phyloP scores from a whole-genome alignment of 2,113 vertebrate genomes.

The Protomyctophum bolini region DNA sequence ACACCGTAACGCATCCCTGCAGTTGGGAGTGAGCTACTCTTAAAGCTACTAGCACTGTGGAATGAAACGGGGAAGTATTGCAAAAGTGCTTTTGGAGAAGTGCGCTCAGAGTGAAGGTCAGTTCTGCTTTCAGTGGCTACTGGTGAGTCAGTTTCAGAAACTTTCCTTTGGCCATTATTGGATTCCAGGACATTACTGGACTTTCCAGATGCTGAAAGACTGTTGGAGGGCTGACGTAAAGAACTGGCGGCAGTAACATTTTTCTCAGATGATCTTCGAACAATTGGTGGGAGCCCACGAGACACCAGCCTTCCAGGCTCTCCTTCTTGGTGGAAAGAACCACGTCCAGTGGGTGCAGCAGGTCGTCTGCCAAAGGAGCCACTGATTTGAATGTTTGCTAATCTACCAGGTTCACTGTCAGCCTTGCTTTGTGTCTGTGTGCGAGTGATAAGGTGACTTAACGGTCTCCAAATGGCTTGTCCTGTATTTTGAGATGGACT shows the following conservation, averaged over 20 bases:
- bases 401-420: background rate
- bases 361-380: background rate
- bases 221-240: constrained; percentile 1
- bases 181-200: constrained; percentile 3
- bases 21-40: background rate
- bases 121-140: background rate
- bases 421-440: background rate
- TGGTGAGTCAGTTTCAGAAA: background rate
- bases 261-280: background rate
- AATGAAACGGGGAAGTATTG: constrained; percentile 10
- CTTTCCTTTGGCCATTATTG: background rate
- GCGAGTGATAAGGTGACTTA: background rate
- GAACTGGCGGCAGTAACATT: background rate
- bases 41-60: constrained; percentile 2
- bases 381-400: background rate
- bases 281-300: background rate
- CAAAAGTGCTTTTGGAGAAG: background rate
- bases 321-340: too few species aligned
- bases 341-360: too few species aligned
- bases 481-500: background rate
- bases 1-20: constrained; percentile 6
- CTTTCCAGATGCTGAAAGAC: background rate
- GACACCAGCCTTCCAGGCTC: background rate
- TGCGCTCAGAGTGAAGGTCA: background rate
- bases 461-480: background rate